phyloP scores from a whole-genome alignment of 1,140 invertebrate species.

The Bombus polaris region DNA sequence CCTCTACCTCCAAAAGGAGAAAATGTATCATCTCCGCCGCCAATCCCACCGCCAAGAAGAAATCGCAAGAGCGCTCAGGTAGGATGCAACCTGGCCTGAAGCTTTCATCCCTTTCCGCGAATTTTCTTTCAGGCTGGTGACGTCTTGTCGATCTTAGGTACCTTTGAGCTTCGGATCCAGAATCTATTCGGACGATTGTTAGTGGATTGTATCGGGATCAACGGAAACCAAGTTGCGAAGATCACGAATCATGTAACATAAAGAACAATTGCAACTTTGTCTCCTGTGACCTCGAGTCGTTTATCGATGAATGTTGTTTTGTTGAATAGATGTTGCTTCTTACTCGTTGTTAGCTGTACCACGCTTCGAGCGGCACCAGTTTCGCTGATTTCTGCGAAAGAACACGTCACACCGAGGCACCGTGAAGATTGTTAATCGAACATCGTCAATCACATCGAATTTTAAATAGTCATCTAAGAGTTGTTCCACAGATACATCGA shows the following conservation, averaged over 20 bases:
- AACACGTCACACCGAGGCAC: conserved; percentile 71
- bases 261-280: not conserved
- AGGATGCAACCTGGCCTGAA: conserved; percentile 77
- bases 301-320: not conserved
- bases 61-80: conserved; percentile 85
- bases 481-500: conserved; percentile 33
- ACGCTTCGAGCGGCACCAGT: not conserved
- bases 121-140: conserved; percentile 60
- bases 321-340: not conserved
- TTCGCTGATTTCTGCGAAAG: conserved; percentile 10
- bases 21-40: conserved; percentile 82
- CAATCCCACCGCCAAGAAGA: conserved; percentile 92
- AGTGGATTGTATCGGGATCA: conserved; percentile 21
- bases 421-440: conserved; percentile 56
- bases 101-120: conserved; percentile 38
- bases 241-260: not conserved
- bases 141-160: conserved; percentile 31
- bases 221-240: conserved; percentile 51
- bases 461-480: conserved; percentile 42
- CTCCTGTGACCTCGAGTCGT: not conserved
- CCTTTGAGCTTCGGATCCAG: not conserved
- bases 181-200: not conserved
- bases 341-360: conserved; percentile 9
- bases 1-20: conserved; percentile 92
- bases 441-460: not conserved